phyloP scores from a whole-genome alignment of 2,113 vertebrate genomes.

The Taxidea taxus region DNA sequence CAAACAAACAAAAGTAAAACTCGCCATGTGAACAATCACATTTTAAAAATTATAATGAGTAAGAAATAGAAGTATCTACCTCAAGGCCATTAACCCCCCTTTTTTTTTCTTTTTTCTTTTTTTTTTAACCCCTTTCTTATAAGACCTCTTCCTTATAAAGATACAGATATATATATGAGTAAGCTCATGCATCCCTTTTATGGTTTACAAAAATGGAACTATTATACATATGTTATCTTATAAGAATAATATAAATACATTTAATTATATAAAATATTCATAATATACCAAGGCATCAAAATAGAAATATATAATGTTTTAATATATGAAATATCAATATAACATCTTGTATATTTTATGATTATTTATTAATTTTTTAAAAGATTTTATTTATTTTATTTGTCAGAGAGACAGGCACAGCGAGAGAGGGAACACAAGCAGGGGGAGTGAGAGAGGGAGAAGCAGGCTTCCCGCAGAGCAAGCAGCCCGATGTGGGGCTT shows the following conservation, averaged over 20 bases:
- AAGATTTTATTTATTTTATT: too few species aligned
- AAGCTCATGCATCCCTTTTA: neutral
- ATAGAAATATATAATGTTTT: neutral
- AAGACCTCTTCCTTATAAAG: neutral
- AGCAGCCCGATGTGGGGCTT: too few species aligned
- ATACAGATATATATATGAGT: neutral
- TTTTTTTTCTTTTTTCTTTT: too few species aligned
- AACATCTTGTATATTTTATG: neutral
- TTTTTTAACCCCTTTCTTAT: neutral
- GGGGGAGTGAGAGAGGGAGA: too few species aligned
- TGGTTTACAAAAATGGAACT: neutral
- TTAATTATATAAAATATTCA: neutral
- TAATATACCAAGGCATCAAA: neutral
- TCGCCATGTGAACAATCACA: neutral
- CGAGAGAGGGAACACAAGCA: too few species aligned
- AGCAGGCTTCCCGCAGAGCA: too few species aligned
- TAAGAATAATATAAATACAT: neutral
- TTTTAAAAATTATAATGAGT: conserved; percentile 4
- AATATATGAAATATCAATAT: neutral
- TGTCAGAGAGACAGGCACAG: too few species aligned
- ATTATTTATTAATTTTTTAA: neutral
- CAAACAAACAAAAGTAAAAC: neutral
- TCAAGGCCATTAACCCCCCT: neutral
- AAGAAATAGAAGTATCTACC: neutral
- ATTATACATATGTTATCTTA: neutral